Evolutionary conservation across 2,113 vertebrate genomes (phyloP), one percentile per base, ranked within the genome.

Genomic region (Thermophis baileyi): DNA sequence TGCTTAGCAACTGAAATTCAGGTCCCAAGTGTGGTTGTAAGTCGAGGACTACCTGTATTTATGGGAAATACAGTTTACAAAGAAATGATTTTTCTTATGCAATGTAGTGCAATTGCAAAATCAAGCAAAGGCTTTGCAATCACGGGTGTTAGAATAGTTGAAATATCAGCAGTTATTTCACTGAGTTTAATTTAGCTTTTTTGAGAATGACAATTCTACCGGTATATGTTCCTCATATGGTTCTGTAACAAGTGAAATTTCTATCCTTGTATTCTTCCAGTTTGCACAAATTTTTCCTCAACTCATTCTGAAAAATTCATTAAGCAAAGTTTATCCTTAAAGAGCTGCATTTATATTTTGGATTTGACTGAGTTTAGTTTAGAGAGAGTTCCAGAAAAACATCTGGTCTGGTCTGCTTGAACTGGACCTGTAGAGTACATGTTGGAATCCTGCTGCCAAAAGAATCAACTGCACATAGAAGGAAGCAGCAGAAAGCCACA

Each of bases 341-440:
- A 92, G 92, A 93, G 87, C 95, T 91, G 93, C 69, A 86, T 93
- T 96, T 94, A 93, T 94, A 93, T 93, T 90, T 94, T 63, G 95
- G 95, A 92, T 95, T 95, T 50, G 94, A 51, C 92, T n/a, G 81
- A 93, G 95, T 94, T 92, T 63, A 60, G n/a, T n/a, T n/a, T n/a
- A 46, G 93, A 93, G 88, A 93, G 51, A 90, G 94, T 95, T 46
- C 86, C 11, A 55, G 95, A 94, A 93, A 93, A 96, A 74, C 44
- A 93, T 94, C 94, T 93, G 94, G 90, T 88, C 94, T 90, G 0
- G 49, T 74, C 93, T 54, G 46, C 91, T 86, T 0, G 0, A 85
- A 6, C 44, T 40, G 93, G 94, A 91, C 92, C 92, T 94, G 54
- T 74, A 91, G 86, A 95, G 95, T 95, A 86, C 3, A 1, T 86